phyloP scores from a whole-genome alignment of 1,140 invertebrate species.

The Eurytemora carolleeae region DNA sequence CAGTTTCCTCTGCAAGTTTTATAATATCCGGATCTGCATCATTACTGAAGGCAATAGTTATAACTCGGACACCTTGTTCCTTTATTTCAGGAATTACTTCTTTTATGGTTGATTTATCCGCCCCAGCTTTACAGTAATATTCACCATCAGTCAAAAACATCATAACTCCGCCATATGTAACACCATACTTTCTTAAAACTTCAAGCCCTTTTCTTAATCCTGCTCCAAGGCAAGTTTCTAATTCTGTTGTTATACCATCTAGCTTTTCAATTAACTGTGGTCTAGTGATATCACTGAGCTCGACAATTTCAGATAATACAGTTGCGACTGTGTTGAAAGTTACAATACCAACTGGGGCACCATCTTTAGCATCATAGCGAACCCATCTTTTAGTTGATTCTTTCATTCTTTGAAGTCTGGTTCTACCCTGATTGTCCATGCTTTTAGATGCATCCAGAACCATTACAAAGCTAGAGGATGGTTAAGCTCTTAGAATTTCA shows the following conservation, averaged over 20 bases:
- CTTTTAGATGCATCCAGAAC: conserved; percentile 8
- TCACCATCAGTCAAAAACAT: conserved; percentile 6
- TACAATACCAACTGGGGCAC: conserved; percentile 9
- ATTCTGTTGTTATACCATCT: not conserved
- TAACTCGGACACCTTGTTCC: not conserved
- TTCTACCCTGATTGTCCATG: not conserved
- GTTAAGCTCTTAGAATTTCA: not conserved
- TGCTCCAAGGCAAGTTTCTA: conserved; percentile 11
- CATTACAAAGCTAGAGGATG: not conserved
- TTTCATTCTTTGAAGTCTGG: conserved; percentile 1
- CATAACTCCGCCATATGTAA: not conserved
- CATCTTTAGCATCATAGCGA: conserved; percentile 13
- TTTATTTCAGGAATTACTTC: not conserved
- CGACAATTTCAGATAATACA: not conserved
- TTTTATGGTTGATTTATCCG: not conserved
- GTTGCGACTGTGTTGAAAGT: not conserved
- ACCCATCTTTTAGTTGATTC: conserved; percentile 14
- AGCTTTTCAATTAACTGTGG: not conserved
- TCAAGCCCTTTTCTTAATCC: conserved; percentile 7
- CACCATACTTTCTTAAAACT: not conserved
- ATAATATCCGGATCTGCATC: not conserved
- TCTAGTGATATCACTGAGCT: not conserved
- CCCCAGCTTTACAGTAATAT: not conserved
- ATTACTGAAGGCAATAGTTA: not conserved
- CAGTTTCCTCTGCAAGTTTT: conserved; percentile 1